Evolutionary conservation across 2,113 vertebrate genomes (phyloP).

Genomic region (Xenopus laevis): DNA sequence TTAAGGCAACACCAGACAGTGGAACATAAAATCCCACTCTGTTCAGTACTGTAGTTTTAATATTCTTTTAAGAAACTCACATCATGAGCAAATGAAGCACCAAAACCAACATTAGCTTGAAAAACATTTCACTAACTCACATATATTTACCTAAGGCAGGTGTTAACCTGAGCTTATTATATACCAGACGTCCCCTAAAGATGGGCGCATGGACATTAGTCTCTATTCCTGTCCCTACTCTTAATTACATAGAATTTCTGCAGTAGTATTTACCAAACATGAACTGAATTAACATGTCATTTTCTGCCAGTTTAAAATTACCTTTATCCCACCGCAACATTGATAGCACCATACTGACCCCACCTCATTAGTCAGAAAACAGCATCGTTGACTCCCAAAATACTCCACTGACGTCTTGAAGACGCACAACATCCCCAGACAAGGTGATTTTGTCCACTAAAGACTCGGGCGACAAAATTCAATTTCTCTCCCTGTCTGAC

Average conservation of each 20-base stretch:
- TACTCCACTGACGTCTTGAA: too few relatives aligned
- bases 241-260: conserved; percentile 1
- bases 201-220: not conserved
- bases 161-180: conserved; percentile 70
- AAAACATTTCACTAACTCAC: conserved; percentile 56
- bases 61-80: not conserved
- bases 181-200: conserved; percentile 59
- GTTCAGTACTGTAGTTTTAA: conserved; percentile 33
- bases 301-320: conserved; percentile 26
- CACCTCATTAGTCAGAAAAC: conserved; percentile 2
- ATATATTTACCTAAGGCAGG: conserved; percentile 70
- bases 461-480: too few relatives aligned
- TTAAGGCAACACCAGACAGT: not conserved
- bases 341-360: conserved; percentile 6
- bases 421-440: too few relatives aligned
- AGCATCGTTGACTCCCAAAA: not conserved
- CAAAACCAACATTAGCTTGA: conserved; percentile 52
- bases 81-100: conserved; percentile 13
- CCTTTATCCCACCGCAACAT: not conserved
- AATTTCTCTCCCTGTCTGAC: too few relatives aligned
- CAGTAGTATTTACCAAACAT: conserved; percentile 34
- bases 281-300: conserved; percentile 17
- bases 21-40: not conserved
- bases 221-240: not conserved
- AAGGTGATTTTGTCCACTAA: too few relatives aligned